Evolutionary conservation across 2,797 vertebrate genomes (phyloP).

Genomic region (Alca torda): DNA sequence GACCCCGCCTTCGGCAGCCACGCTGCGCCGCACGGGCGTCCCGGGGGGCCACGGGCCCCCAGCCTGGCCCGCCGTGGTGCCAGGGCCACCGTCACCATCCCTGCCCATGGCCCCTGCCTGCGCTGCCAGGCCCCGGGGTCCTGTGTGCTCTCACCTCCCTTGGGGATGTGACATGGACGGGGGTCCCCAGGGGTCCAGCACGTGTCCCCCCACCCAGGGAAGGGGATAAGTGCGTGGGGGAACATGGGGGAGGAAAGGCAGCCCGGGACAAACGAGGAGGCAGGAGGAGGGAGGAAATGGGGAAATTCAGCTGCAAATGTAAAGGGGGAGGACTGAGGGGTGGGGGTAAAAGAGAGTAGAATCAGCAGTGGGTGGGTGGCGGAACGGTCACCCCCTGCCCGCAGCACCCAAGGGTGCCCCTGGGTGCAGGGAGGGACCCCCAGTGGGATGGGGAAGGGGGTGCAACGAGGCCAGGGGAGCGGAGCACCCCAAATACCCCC

Average conservation of each 20-base stretch:
- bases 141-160: fast-evolving
- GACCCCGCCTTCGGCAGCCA: not conserved
- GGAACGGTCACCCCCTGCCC: not conserved
- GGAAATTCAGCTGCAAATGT: not conserved
- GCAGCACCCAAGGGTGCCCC: not conserved
- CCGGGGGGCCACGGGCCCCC: not conserved
- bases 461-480: fast-evolving
- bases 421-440: not conserved
- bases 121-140: fast-evolving
- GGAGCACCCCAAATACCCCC: not conserved
- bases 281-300: not conserved
- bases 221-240: fast-evolving
- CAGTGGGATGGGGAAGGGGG: not conserved
- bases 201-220: not conserved
- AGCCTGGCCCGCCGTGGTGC: too few species aligned
- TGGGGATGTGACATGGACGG: fast-evolving
- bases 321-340: not conserved
- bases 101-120: fast-evolving
- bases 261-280: not conserved
- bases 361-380: not conserved
- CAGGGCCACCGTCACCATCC: not conserved
- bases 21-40: not conserved
- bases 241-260: not conserved
- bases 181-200: not conserved
- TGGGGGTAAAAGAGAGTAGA: not conserved